phyloP scores from a whole-genome alignment of 2,113 vertebrate genomes.

The Aphyosemion australe region DNA sequence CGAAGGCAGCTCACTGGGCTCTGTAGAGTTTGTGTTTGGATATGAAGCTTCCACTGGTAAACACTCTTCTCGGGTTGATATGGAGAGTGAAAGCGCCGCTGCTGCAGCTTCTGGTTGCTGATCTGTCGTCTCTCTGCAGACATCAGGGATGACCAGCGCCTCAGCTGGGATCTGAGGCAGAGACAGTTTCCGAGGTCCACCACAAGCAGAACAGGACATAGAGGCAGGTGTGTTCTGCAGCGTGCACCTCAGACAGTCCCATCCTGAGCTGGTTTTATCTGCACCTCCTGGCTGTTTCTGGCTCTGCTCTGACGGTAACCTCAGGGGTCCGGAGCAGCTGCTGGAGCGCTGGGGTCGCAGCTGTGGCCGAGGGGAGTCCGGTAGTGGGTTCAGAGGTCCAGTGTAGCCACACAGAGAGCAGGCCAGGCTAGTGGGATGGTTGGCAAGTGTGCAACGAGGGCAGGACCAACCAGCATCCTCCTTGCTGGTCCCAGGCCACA shows the following conservation, averaged over 20 bases:
- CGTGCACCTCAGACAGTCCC: constrained; percentile 88
- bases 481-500: constrained; percentile 78
- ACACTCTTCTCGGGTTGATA: constrained; percentile 29
- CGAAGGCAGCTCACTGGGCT: background rate
- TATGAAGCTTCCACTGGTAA: constrained; percentile 23
- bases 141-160: constrained; percentile 76
- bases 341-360: constrained; percentile 51
- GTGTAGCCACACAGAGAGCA: constrained; percentile 82
- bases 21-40: background rate
- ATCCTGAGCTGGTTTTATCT: constrained; percentile 48
- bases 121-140: background rate
- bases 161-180: constrained; percentile 88
- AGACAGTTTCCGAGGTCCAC: constrained; percentile 87
- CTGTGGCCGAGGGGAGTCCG: background rate
- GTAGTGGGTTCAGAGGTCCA: constrained; percentile 24
- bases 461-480: constrained; percentile 83
- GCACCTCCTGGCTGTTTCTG: background rate
- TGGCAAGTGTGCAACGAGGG: constrained; percentile 86
- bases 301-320: background rate
- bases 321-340: constrained; percentile 72
- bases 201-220: constrained; percentile 87
- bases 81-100: constrained; percentile 12
- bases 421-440: constrained; percentile 75
- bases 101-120: background rate
- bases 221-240: constrained; percentile 85